phyloP scores from a whole-genome alignment of 2,888 invertebrate species.

The Pollenia labialis region DNA sequence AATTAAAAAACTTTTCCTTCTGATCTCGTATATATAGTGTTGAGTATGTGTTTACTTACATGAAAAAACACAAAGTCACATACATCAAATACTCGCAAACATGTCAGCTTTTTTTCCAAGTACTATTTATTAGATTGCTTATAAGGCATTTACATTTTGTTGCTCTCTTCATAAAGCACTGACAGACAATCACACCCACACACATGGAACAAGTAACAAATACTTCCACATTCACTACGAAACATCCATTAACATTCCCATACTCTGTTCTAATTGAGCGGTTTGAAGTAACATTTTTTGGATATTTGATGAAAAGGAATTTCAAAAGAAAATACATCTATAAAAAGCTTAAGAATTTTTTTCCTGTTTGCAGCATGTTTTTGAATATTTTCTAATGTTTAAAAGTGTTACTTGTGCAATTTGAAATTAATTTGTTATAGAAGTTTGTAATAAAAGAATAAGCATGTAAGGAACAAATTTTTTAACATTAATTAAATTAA shows the following conservation, averaged over 20 bases:
- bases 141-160: conserved; percentile 29
- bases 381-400: not conserved
- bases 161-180: not conserved
- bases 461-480: no score
- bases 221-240: not conserved
- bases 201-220: not conserved
- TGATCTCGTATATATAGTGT: no score
- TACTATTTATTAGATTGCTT: conserved; percentile 55
- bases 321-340: not conserved
- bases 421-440: no score
- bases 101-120: conserved; percentile 1
- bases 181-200: not conserved
- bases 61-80: not conserved
- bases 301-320: not conserved
- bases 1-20: no score
- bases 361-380: not conserved
- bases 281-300: conserved; percentile 18
- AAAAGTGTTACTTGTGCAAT: not conserved
- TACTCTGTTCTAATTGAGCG: conserved; percentile 23
- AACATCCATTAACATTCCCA: not conserved
- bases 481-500: no score
- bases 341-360: not conserved
- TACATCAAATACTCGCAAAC: not conserved
- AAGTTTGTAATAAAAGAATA: no score
- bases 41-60: no score